Percentiles rank a stretch among this genome's conserved stretches.
These are phyloP conservation scores for Nomada goodeniana DNA, from an alignment of 2,888 invertebrate genomes.

Conservation along the genomic window DNA sequence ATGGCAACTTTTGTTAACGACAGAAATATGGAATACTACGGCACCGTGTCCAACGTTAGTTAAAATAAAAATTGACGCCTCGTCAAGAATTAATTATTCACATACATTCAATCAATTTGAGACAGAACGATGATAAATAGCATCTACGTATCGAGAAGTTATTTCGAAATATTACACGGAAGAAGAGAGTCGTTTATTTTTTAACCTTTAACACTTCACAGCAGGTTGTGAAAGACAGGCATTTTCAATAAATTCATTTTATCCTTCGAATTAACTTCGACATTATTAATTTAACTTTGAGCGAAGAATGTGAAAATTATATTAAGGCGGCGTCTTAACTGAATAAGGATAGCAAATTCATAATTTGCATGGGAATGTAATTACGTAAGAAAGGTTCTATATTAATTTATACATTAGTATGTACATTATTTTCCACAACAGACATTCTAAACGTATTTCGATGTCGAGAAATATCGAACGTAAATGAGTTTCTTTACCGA, in stretches of 20 bases:
- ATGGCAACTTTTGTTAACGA: background rate
- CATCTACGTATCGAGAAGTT: background rate
- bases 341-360: background rate
- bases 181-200: background rate
- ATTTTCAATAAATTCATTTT: background rate
- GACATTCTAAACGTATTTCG: constrained; percentile 1
- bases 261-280: constrained; percentile 1
- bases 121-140: background rate
- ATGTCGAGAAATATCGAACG: background rate
- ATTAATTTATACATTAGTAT: constrained; percentile 7
- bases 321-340: constrained; percentile 8
- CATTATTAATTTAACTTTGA: background rate
- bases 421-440: background rate
- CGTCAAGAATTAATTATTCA: background rate
- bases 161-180: background rate
- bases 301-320: background rate
- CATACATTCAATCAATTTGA: background rate
- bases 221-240: background rate
- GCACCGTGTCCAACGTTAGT: too few species aligned
- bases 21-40: background rate
- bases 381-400: background rate
- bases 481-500: constrained; percentile 35
- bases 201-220: background rate
- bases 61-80: background rate
- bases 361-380: constrained; percentile 12